Base-by-base conservation (phyloP, 2,888 invertebrate species). In the Drosophila koepferae region DNA sequence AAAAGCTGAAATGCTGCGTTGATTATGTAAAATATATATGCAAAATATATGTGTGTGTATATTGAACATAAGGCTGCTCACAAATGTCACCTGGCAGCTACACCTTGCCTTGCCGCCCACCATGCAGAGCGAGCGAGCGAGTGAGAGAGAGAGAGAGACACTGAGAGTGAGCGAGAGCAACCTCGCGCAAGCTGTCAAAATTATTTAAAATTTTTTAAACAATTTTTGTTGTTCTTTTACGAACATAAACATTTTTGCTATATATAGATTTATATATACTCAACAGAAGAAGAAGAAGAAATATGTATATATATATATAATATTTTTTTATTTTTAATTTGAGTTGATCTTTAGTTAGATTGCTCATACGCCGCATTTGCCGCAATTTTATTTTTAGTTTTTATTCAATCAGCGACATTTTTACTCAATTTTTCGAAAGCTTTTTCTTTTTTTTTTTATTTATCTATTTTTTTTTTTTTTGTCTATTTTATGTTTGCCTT, bases 351-450 rank as follows among this genome's bases (percentile, higher is more conserved):
- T 66, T 53, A 58, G 80, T 62, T 56, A 64, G 60, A 88, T 88
- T 90, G 90, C 87, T 81, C 82, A 89, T 79, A 84, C 90, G 81
- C 74, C 72, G 69, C 53, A 72, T 83, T 78, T 71, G 77, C 66
- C 74, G 84, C 74, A 31, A 31, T 67, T 75, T 84, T 86, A 90
- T 89, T 86, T 90, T 87, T 89, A 90, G 88, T 84, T 90, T 51
- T 68, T 79, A 79, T 86, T 89, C 88, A 90, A 90, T 89, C 90
- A 87, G 90, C 89, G 90, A 89, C 87, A 86, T 84, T 89, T 79
- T 67, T 61, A 66, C 67, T 66, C 60, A 63, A 56, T 63, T 77
- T 71, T 55, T 55, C 41, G 18, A 55, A 41, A 41, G 14, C 34
- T 49, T 59, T 28, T 46, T 55, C 31, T 43, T 44, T 44, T 63